Evolutionary conservation across 2,113 vertebrate species (phyloP).

Genomic region (Burhinus bistriatus): DNA sequence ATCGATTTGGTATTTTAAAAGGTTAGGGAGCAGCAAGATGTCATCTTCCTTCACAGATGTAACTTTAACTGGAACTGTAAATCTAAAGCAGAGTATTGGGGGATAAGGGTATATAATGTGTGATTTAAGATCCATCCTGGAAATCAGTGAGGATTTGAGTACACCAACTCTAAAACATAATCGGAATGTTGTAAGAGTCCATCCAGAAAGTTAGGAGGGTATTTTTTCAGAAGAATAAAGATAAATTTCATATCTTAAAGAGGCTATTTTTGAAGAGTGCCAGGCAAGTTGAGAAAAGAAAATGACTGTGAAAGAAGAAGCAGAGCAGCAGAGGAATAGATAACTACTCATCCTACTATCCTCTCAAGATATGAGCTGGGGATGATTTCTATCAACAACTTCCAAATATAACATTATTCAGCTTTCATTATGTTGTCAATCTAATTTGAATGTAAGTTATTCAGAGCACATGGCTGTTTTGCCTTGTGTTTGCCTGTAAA

Average conservation of each 20-base stretch:
- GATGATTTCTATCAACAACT: slow-evolving; percentile 56
- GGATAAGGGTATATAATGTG: slow-evolving; percentile 37
- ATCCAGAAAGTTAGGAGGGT: slow-evolving; percentile 45
- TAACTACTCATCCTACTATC: slow-evolving; percentile 54
- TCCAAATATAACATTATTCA: slow-evolving; percentile 54
- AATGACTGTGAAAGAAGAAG: slow-evolving; percentile 36
- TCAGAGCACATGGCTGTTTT: neutral
- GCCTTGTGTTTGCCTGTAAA: slow-evolving; percentile 45
- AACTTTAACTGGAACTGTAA: slow-evolving; percentile 71
- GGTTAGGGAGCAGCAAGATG: slow-evolving; percentile 52
- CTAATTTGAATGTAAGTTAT: slow-evolving; percentile 53
- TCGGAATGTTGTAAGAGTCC: neutral
- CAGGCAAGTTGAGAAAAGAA: slow-evolving; percentile 43
- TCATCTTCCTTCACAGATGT: slow-evolving; percentile 62
- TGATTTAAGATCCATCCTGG: slow-evolving; percentile 66
- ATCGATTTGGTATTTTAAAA: slow-evolving; percentile 72
- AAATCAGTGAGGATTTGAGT: slow-evolving; percentile 62
- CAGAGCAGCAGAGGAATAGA: slow-evolving; percentile 38
- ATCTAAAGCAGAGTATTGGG: slow-evolving; percentile 44
- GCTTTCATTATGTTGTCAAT: slow-evolving; percentile 57
- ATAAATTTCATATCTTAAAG: slow-evolving; percentile 45
- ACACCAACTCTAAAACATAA: slow-evolving; percentile 43
- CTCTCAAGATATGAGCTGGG: neutral
- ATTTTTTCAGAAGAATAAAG: slow-evolving; percentile 31
- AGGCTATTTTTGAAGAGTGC: slow-evolving; percentile 48